Base-by-base conservation (phyloP, 2,888 invertebrate genomes). In the Spialia ferax region DNA sequence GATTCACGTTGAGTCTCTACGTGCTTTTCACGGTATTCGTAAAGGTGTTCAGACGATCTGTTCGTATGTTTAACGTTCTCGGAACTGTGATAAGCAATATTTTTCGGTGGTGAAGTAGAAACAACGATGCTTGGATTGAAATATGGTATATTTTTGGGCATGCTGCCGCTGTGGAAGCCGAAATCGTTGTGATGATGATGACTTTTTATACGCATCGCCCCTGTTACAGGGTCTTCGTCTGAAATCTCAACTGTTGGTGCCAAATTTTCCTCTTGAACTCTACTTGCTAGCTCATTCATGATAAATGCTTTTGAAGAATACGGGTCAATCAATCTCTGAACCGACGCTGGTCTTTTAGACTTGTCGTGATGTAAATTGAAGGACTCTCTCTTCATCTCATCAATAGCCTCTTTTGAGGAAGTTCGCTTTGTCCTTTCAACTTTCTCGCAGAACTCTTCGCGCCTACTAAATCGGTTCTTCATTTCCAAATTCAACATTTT, bases 121-220 rank as follows among this genome's bases (percentile, higher is more conserved):
- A 88, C 76, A 45, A 79, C 74, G 57, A 89, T 83, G 72, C 85
- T 83, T 2, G 88, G 87, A 67, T 86, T 92, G 74, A 91, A 91
- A 71, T 88, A 91, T 1, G 91, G 91, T 68, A 92, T 81, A 69
- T 88, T 91, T 70, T 93, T 91, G 29, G 92, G 91, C 91, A 93
- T 89, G 71, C 93, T 93, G 18, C 91, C 89, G 70, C 91, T 88
- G 61, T 86, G 85, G 69, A 90, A 92, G 57, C 84, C 79, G 72
- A 81, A 89, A 72, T 93, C 93, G 61, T 82, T 86, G 48, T 86
- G 86, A 45, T 79, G 81, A 45, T 79, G 81, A 45, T 79, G 81
- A 69, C 79, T 85, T 71, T 88, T 89, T 54, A 89, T 87, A 62
- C 88, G 84, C 80, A 88, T 87, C 68, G 85, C 90, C 72, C 86